These are phyloP conservation scores for Cardiocondyla obscurior DNA, from an alignment of 1,140 invertebrate species.

Conservation along the genomic window DNA sequence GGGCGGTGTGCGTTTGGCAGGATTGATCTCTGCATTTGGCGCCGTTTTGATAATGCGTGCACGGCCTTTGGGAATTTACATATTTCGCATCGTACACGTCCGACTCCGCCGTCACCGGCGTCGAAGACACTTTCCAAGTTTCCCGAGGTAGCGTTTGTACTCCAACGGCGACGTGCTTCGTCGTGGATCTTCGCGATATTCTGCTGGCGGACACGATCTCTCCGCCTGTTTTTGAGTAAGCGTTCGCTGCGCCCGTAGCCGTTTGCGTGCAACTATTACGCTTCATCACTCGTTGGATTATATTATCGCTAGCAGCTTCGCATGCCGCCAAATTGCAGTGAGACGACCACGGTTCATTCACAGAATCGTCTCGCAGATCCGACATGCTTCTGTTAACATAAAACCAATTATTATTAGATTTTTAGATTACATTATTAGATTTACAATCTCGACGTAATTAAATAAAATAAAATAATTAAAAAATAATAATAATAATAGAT, in stretches of 20 bases:
- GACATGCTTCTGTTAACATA: constrained; percentile 34
- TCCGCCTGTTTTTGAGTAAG: constrained; percentile 77
- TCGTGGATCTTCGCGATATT: constrained; percentile 29
- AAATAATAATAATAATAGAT: not conserved
- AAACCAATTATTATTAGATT: not conserved
- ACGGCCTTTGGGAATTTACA: not conserved
- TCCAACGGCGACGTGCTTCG: constrained; percentile 64
- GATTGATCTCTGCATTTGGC: constrained; percentile 49
- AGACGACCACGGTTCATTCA: constrained; percentile 81
- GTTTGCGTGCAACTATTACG: constrained; percentile 80
- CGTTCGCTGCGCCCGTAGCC: constrained; percentile 53
- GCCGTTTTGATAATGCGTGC: constrained; percentile 25
- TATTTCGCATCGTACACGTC: constrained; percentile 50
- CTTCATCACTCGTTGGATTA: constrained; percentile 71
- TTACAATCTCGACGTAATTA: too few species aligned
- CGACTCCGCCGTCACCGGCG: constrained; percentile 25
- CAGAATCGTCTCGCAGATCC: constrained; percentile 38
- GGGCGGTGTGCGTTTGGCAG: constrained; percentile 25
- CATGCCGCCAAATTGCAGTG: constrained; percentile 78
- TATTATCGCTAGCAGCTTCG: constrained; percentile 57
- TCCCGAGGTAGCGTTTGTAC: constrained; percentile 68
- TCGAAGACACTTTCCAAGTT: not conserved
- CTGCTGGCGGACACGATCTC: constrained; percentile 75
- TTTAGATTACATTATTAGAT: too few species aligned
- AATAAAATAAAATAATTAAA: too few species aligned